Conservation (phyloP, 2,797 vertebrate species). For the Myotis daubentonii region DNA sequence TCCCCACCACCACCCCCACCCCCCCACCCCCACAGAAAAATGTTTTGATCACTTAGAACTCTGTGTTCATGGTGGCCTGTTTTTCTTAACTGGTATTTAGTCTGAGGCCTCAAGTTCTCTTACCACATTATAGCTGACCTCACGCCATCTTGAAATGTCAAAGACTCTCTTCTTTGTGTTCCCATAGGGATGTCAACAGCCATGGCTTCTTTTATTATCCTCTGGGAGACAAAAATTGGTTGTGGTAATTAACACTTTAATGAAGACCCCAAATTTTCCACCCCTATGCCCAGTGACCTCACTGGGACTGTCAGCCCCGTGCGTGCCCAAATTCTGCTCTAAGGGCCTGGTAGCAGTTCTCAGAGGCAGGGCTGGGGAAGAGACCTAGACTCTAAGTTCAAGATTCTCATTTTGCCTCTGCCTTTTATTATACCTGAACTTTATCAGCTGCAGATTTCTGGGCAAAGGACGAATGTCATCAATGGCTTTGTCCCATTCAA, state of each 20-base stretch:
- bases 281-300: not conserved
- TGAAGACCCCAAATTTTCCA: not conserved
- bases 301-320: not conserved
- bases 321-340: too few relatives aligned
- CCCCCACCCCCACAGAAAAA: not conserved
- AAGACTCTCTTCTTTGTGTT: not conserved
- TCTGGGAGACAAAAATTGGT: not conserved
- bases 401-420: not conserved
- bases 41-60: not conserved
- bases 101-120: not conserved
- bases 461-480: not conserved
- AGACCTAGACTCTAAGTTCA: not conserved
- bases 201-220: not conserved
- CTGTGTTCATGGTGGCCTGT: not conserved
- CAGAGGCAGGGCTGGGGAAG: not conserved
- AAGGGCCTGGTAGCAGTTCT: fast-evolving
- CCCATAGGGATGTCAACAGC: not conserved
- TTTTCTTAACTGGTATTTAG: not conserved
- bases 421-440: not conserved
- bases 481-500: not conserved
- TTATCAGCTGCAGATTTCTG: not conserved
- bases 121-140: not conserved
- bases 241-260: not conserved
- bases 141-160: not conserved
- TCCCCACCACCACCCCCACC: too few relatives aligned